A percentile compares a stretch with the other conserved stretches of the same genome.
phyloP scores from a whole-genome alignment of 1,140 invertebrate species.

The Megalonaias nervosa region DNA sequence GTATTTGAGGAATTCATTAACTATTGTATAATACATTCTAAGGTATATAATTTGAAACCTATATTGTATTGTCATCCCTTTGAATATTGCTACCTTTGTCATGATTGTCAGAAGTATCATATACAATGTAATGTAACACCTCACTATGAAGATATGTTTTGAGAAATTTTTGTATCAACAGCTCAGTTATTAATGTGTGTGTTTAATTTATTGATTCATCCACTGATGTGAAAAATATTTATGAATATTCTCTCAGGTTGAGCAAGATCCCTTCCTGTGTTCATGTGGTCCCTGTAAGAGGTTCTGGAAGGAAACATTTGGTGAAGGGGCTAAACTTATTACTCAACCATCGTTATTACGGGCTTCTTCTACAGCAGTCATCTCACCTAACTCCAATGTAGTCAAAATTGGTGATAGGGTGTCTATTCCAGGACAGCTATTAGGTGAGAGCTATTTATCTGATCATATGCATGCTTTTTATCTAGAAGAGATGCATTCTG shows the following conservation, averaged over 20 bases:
- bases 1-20: too few species aligned
- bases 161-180: neutral
- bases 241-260: slow-evolving; percentile 38
- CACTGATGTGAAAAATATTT: neutral
- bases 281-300: slow-evolving; percentile 61
- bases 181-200: neutral
- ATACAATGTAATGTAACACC: neutral
- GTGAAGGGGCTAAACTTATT: slow-evolving; percentile 42
- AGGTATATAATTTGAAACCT: too few species aligned
- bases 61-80: neutral
- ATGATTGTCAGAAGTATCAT: slow-evolving; percentile 6
- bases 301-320: slow-evolving; percentile 59
- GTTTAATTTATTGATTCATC: neutral
- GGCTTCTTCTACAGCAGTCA: slow-evolving; percentile 42
- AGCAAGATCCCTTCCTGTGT: slow-evolving; percentile 62
- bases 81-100: neutral
- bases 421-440: slow-evolving; percentile 38
- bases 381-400: slow-evolving; percentile 32
- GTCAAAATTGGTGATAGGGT: slow-evolving; percentile 60
- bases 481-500: too few species aligned
- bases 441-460: slow-evolving; percentile 33
- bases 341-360: slow-evolving; percentile 38
- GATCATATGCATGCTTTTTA: too few species aligned
- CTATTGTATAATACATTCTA: too few species aligned
- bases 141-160: neutral